A percentile compares a stretch with the other conserved stretches of the same genome.
Conservation (phyloP, 2,113 vertebrate species). For the Carassius auratus region DNA sequence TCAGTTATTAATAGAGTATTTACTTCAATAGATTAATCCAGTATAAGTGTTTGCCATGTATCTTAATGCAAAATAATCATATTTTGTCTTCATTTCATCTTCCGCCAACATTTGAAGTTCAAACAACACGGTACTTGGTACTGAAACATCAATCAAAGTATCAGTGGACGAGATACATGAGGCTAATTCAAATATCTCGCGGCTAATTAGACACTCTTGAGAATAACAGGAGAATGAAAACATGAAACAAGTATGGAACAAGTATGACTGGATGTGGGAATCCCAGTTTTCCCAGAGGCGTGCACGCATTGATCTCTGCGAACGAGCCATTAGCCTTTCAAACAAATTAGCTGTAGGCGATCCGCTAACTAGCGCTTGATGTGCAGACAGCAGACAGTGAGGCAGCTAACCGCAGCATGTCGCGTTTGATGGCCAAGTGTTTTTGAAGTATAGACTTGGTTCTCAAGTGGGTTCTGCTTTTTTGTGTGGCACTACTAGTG, state of each 20-base stretch:
- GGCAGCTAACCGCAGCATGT: not conserved
- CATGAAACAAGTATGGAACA: not conserved
- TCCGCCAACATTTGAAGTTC: not conserved
- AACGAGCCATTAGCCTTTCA: conserved; percentile 22
- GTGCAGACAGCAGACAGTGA: not conserved
- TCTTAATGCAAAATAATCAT: not conserved
- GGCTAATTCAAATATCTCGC: conserved; percentile 5
- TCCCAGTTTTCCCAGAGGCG: not conserved
- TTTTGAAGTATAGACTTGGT: not conserved
- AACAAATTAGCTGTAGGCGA: not conserved
- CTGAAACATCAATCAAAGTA: not conserved
- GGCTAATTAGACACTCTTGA: not conserved
- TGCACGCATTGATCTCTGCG: not conserved
- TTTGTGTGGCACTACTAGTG: not conserved
- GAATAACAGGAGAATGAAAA: not conserved
- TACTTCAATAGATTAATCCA: not conserved
- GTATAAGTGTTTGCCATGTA: not conserved
- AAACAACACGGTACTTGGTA: not conserved
- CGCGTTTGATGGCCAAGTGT: not conserved
- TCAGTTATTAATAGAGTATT: too few species aligned
- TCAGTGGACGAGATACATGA: not conserved
- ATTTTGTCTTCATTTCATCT: not conserved
- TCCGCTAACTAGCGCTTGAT: not conserved
- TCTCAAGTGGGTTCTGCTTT: not conserved
- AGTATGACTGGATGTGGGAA: conserved; percentile 1